Evolutionary conservation across 2,113 vertebrate species (phyloP).

Genomic region (Procavia capensis): DNA sequence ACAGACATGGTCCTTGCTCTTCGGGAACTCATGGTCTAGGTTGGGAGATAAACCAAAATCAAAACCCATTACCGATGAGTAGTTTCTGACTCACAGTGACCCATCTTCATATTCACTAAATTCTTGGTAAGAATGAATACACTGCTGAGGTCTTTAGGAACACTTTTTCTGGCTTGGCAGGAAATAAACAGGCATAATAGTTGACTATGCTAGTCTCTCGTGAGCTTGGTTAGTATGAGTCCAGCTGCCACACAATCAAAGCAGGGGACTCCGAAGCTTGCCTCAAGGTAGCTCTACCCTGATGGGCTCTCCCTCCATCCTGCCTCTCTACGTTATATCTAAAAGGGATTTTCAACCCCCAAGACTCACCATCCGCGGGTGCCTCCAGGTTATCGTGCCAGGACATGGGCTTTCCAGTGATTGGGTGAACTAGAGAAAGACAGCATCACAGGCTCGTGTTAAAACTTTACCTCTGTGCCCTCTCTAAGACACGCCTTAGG

Average conservation of each 20-base stretch:
- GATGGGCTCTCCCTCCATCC: not conserved
- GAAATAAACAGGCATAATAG: not conserved
- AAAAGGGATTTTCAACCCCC: not conserved
- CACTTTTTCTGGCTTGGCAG: not conserved
- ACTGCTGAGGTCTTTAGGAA: not conserved
- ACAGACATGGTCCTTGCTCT: not conserved
- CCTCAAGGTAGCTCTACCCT: not conserved
- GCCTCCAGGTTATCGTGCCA: constrained; percentile 85
- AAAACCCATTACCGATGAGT: too few relatives aligned
- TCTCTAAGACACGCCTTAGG: not conserved
- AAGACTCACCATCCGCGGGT: constrained; percentile 89
- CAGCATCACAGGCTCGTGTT: not conserved
- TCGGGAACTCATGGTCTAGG: not conserved
- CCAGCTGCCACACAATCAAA: constrained; percentile 13
- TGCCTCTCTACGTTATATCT: not conserved
- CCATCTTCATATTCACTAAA: not conserved
- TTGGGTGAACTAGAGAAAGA: constrained; percentile 86
- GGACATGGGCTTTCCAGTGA: constrained; percentile 92
- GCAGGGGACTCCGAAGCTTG: not conserved
- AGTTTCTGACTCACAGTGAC: too few relatives aligned
- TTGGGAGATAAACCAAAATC: not conserved
- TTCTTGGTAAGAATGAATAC: not conserved
- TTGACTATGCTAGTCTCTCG: not conserved
- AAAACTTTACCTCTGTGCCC: not conserved
- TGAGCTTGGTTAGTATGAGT: not conserved